A percentile compares a stretch with the other conserved stretches of the same genome.
Conservation (phyloP, 2,888 invertebrate species). For the Cryptocheilus praepositus region DNA sequence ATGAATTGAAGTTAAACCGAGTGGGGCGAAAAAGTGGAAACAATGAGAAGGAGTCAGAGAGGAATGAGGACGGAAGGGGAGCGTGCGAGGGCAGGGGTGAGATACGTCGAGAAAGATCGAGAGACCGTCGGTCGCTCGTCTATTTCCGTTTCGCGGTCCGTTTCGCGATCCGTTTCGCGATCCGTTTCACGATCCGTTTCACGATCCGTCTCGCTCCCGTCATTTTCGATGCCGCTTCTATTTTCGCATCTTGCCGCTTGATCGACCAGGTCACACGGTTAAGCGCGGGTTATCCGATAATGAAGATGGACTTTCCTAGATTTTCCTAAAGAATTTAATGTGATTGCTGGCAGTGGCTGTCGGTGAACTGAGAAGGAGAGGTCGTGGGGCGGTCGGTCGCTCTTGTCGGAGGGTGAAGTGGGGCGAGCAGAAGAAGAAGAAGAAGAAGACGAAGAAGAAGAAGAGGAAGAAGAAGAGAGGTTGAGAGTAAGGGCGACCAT, state of each 20-base stretch:
- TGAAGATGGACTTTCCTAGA: slow-evolving; percentile 66
- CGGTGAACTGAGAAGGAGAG: slow-evolving; percentile 10
- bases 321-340: slow-evolving; percentile 62
- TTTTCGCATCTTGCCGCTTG: slow-evolving; percentile 57
- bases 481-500: slow-evolving; percentile 19
- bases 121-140: slow-evolving; percentile 28
- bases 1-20: too few species aligned
- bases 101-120: background rate
- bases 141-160: slow-evolving; percentile 55
- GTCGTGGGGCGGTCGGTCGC: background rate
- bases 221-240: slow-evolving; percentile 56
- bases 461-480: slow-evolving; percentile 5
- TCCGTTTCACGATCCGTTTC: slow-evolving; percentile 52
- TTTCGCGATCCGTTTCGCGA: slow-evolving; percentile 49
- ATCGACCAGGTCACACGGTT: slow-evolving; percentile 66
- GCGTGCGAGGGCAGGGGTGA: background rate
- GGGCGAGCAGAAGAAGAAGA: slow-evolving; percentile 1
- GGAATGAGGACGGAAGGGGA: background rate
- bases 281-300: slow-evolving; percentile 61
- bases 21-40: background rate
- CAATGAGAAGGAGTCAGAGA: background rate
- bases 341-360: slow-evolving; percentile 27
- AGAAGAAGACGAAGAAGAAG: too few species aligned
- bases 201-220: slow-evolving; percentile 48
- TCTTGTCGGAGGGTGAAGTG: background rate